phyloP scores from a whole-genome alignment of 2,113 vertebrate genomes.

The Tauraco erythrolophus region DNA sequence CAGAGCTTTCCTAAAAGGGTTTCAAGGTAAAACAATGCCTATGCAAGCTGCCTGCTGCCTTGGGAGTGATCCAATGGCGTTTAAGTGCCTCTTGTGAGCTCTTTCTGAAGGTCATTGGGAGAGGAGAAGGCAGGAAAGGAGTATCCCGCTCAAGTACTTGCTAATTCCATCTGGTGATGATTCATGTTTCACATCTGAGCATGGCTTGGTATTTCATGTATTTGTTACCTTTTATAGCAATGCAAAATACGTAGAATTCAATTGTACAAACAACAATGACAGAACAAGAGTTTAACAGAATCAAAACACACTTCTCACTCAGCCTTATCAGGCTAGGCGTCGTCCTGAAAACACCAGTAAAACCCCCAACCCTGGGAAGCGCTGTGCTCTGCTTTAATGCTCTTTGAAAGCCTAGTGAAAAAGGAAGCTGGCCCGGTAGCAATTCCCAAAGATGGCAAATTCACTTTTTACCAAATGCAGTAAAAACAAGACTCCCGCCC shows the following conservation, averaged over 20 bases:
- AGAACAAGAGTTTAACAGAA: not conserved
- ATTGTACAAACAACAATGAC: not conserved
- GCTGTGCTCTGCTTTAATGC: not conserved
- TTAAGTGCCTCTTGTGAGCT: not conserved
- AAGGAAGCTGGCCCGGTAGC: not conserved
- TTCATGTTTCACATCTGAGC: not conserved
- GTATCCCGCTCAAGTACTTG: not conserved
- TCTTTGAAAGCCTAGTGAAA: not conserved
- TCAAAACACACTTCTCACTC: not conserved
- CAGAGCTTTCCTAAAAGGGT: conserved; percentile 37
- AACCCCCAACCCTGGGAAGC: not conserved
- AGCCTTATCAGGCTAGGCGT: not conserved
- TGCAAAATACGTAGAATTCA: not conserved
- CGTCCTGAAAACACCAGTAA: not conserved
- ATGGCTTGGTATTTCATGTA: not conserved
- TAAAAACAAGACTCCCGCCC: not conserved
- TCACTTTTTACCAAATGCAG: not conserved
- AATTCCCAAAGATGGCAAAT: not conserved
- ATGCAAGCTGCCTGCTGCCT: not conserved
- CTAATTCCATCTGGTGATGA: conserved; percentile 20
- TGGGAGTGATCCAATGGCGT: not conserved
- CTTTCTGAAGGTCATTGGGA: not conserved
- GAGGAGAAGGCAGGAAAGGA: conserved; percentile 49
- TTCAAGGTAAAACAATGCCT: conserved; percentile 26
- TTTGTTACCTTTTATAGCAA: conserved; percentile 42